A percentile compares a stretch with the other conserved stretches of the same genome.
These are phyloP conservation scores for Pseudomyrmex pallidus DNA, from an alignment of 1,140 invertebrate genomes.

Conservation along the genomic window DNA sequence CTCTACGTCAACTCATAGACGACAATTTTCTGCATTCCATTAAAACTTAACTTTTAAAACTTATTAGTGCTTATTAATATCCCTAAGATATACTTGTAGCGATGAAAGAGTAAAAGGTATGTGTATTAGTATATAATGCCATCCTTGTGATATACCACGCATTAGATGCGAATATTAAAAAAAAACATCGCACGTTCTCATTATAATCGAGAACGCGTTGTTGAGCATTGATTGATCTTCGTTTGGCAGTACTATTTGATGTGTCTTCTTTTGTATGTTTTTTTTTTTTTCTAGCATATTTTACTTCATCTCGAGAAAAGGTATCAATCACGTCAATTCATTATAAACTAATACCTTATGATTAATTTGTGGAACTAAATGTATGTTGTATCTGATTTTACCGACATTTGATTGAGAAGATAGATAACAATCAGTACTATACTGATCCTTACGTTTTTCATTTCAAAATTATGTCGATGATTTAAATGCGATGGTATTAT, in stretches of 20 bases:
- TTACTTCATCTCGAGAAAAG: conserved; percentile 62
- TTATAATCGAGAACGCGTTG: conserved; percentile 66
- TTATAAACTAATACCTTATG: conserved; percentile 66
- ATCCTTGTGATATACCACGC: conserved; percentile 24
- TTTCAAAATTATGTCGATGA: conserved; percentile 60
- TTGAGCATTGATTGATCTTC: conserved; percentile 81
- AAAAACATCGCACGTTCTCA: conserved; percentile 60
- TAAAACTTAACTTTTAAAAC: conserved; percentile 77
- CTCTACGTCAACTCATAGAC: conserved; percentile 78
- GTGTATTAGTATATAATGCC: conserved; percentile 54
- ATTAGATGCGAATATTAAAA: conserved; percentile 55
- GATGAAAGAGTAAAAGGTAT: conserved; percentile 45
- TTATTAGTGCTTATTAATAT: conserved; percentile 55
- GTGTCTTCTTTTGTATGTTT: conserved; percentile 66
- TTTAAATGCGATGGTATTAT: conserved; percentile 28
- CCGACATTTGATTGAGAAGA: conserved; percentile 54
- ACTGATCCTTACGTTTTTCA: conserved; percentile 76
- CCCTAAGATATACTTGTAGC: conserved; percentile 53
- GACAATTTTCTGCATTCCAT: conserved; percentile 80
- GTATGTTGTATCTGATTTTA: conserved; percentile 60
- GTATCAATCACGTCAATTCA: conserved; percentile 59
- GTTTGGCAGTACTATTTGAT: conserved; percentile 83
- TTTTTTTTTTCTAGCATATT: conserved; percentile 61
- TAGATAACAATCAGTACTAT: conserved; percentile 73
- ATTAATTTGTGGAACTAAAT: conserved; percentile 60